Conservation (phyloP, 2,113 vertebrate species). For the Hydropotes inermis region DNA sequence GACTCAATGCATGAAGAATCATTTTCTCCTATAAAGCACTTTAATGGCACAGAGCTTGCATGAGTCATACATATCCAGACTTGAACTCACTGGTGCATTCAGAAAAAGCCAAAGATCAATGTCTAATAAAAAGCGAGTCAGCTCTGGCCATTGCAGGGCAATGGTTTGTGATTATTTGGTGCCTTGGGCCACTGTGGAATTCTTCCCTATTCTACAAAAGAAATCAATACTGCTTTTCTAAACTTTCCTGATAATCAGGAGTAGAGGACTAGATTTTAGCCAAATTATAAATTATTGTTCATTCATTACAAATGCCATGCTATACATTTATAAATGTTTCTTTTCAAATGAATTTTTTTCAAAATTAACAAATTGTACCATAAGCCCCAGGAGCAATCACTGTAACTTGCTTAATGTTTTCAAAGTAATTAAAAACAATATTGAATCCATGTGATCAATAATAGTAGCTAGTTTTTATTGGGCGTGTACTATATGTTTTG, state of each 20-base stretch:
- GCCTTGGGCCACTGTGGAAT: conserved; percentile 23
- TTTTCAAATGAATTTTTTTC: conserved; percentile 5
- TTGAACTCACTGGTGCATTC: conserved; percentile 57
- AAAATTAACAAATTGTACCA: neutral
- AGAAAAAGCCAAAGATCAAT: conserved; percentile 72
- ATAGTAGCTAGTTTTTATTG: neutral
- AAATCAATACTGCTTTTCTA: conserved; percentile 34
- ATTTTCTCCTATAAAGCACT: conserved; percentile 61
- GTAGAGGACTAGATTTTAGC: neutral
- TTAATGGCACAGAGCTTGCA: conserved; percentile 39
- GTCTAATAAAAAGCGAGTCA: conserved; percentile 80
- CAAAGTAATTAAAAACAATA: neutral
- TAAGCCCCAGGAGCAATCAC: neutral
- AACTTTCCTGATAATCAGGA: neutral
- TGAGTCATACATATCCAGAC: conserved; percentile 71
- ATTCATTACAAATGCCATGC: neutral
- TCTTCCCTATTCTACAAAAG: conserved; percentile 35
- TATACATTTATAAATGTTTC: neutral
- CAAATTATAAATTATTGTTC: conserved; percentile 20
- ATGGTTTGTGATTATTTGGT: conserved; percentile 65
- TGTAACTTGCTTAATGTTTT: neutral
- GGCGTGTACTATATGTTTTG: neutral
- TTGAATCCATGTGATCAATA: neutral
- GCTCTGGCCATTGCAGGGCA: conserved; percentile 74
- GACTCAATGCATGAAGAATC: conserved; percentile 23